Conservation (phyloP, 2,888 invertebrate species). For the Eupsilia transversa region DNA sequence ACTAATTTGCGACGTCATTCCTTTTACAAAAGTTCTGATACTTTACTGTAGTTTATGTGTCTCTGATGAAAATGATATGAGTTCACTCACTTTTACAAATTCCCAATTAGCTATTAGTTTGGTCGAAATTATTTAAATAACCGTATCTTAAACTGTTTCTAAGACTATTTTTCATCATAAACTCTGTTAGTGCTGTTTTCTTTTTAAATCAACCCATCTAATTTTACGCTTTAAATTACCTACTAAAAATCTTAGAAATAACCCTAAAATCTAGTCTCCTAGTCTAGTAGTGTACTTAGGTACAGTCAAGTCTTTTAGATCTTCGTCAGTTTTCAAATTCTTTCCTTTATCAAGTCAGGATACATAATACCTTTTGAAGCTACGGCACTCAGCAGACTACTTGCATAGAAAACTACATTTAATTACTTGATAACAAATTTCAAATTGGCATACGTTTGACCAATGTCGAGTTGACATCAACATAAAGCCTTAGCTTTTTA, state of each 20-base stretch:
- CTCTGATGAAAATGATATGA: conserved; percentile 6
- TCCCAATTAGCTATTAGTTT: background rate
- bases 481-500: background rate
- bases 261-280: background rate
- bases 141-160: background rate
- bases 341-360: background rate
- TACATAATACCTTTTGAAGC: no score
- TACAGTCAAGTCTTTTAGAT: background rate
- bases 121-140: background rate
- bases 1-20: conserved; percentile 21
- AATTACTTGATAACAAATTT: background rate
- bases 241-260: no score
- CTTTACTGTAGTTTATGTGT: conserved; percentile 13
- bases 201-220: background rate
- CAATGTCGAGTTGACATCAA: background rate
- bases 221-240: no score
- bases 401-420: background rate
- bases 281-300: no score
- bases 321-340: background rate
- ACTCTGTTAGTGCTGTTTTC: background rate
- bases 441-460: background rate
- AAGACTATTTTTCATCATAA: background rate
- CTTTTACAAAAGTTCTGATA: conserved; percentile 28
- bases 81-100: conserved; percentile 4
- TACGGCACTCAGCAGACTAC: background rate